phyloP scores from a whole-genome alignment of 2,797 vertebrate species.

The Uromys caudimaculatus region DNA sequence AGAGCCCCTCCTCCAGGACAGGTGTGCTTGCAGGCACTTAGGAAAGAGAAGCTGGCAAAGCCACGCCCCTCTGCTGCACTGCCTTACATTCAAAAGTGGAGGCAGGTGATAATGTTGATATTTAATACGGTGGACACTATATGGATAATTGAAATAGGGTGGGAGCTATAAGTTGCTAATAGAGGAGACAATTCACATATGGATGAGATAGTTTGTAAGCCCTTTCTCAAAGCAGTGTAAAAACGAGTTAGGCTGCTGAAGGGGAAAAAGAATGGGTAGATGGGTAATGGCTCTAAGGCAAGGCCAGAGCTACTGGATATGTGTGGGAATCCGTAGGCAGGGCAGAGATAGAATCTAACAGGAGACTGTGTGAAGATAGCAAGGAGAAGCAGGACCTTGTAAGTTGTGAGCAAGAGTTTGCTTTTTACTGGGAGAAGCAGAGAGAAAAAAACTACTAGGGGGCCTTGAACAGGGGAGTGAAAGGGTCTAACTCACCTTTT shows the following conservation, averaged over 20 bases:
- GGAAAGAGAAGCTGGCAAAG: neutral
- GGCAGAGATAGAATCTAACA: neutral
- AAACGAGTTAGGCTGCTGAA: neutral
- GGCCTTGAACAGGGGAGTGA: neutral
- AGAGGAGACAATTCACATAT: neutral
- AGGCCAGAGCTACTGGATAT: neutral
- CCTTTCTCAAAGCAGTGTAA: neutral
- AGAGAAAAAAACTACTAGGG: neutral
- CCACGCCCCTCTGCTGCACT: neutral
- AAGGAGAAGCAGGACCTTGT: neutral
- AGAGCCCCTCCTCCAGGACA: neutral
- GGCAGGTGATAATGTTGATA: neutral
- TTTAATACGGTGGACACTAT: neutral
- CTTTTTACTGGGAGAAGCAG: neutral
- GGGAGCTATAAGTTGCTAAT: neutral
- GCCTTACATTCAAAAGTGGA: slow-evolving; percentile 1
- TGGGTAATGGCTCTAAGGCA: neutral
- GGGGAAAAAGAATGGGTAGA: neutral
- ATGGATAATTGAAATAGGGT: neutral
- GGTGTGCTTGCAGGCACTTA: neutral
- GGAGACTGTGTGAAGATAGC: neutral
- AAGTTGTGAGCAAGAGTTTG: neutral
- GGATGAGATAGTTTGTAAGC: neutral
- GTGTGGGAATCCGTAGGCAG: neutral
- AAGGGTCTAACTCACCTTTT: neutral